Evolutionary conservation across 2,113 vertebrate species (phyloP).

Genomic region (Sturnira hondurensis): DNA sequence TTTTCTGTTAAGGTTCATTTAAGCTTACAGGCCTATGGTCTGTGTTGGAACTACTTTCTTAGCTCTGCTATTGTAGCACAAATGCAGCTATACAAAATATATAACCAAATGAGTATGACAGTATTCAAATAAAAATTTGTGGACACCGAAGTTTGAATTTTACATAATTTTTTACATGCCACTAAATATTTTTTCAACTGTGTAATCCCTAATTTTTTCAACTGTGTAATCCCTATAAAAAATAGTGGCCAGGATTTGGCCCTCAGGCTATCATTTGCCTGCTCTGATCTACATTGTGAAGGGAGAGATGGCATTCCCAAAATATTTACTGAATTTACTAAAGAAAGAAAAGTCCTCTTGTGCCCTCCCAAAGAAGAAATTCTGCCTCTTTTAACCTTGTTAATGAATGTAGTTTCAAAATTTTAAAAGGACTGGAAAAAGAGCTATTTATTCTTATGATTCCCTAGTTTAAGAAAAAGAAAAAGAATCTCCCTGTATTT

Average conservation of each 20-base stretch:
- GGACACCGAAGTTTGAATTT: neutral
- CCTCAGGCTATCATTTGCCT: neutral
- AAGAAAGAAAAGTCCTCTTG: constrained; percentile 6
- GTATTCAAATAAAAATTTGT: neutral
- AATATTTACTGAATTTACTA: constrained; percentile 2
- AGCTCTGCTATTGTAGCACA: neutral
- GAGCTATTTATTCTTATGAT: neutral
- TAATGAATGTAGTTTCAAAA: neutral
- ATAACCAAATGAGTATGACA: neutral
- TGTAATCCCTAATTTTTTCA: neutral
- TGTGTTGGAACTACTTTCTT: neutral
- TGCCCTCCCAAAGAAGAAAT: neutral
- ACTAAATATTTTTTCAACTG: neutral
- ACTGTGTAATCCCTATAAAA: neutral
- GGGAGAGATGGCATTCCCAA: neutral
- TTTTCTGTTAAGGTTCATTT: neutral
- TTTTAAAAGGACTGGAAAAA: neutral
- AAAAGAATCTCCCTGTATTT: neutral
- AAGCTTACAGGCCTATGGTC: neutral
- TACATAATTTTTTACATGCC: neutral
- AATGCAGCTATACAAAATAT: neutral
- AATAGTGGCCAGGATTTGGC: neutral
- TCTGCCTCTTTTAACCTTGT: neutral
- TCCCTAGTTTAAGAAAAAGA: neutral
- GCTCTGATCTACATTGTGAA: neutral